These are phyloP conservation scores for Mustela lutreola DNA, from an alignment of 2,113 vertebrate genomes.

Conservation along the genomic window DNA sequence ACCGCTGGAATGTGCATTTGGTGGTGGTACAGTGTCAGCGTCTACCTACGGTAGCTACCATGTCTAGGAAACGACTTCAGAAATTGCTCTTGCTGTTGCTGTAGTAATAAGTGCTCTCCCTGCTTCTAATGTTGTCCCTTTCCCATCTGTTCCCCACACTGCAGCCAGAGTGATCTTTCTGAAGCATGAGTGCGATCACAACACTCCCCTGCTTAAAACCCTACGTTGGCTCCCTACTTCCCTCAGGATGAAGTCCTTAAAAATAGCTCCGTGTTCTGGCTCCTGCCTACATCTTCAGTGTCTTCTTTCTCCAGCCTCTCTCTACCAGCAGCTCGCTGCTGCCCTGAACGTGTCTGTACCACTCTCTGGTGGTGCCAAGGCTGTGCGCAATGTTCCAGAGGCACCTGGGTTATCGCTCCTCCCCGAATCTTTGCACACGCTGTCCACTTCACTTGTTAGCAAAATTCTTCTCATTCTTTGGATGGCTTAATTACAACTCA, in stretches of 20 bases:
- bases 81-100: constrained; percentile 72
- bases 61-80: constrained; percentile 2
- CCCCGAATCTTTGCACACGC: neutral
- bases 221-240: constrained; percentile 75
- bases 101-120: constrained; percentile 72
- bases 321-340: constrained; percentile 65
- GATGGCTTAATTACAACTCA: neutral
- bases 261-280: constrained; percentile 78
- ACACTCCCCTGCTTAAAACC: constrained; percentile 76
- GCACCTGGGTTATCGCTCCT: constrained; percentile 7
- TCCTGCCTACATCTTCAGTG: constrained; percentile 61
- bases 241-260: constrained; percentile 75
- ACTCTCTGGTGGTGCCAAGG: neutral
- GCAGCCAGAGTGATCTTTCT: constrained; percentile 77
- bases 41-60: neutral
- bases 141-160: constrained; percentile 68
- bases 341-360: neutral
- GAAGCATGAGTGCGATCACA: constrained; percentile 75
- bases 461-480: neutral
- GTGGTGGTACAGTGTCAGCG: neutral
- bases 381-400: neutral
- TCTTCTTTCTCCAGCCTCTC: constrained; percentile 61
- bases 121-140: constrained; percentile 75
- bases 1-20: neutral
- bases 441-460: constrained; percentile 15